Base-by-base conservation (phyloP, 2,888 invertebrate genomes). In the Cybosia mesomella region DNA sequence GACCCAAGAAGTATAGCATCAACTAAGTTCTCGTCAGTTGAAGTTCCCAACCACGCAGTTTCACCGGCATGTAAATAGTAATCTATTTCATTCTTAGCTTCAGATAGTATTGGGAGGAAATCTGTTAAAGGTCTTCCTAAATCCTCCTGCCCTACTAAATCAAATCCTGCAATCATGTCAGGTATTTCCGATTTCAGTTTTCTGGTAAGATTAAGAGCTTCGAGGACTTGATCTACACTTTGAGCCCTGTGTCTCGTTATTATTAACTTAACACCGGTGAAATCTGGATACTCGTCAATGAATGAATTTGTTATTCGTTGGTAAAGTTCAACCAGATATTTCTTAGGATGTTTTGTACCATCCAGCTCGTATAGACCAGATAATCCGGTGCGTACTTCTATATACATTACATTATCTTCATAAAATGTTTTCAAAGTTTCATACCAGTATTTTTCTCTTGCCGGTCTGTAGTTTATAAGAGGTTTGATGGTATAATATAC, bases 91-190 rank as follows among this genome's bases (percentile, higher is more conserved):
- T 94, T 89, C 54, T 95, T 94, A 1, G 95, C 88, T 49, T 91
- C 86, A 18, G 93, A 81, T 32, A 98, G 83, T 64, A 95, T 87
- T 0, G 96, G 93, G 0, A 96, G 87, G 74, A 96, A 97, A 22
- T 96, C 95, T 13, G 90, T 82, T 0, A 98, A 88, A 0, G 97
- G 96, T 28, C 93, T 91, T 0, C 97, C 97, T 71, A 95, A 87
- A 81, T 98, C 98, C 87, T 98, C 98, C 81, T 97, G 97, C 0
- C 98, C 98, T 0, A 98, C 97, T 66, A 98, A 94, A 92, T 98
- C 98, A 77, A 98, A 97, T 3, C 98, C 98, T 8, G 96, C 97
- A 58, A 98, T 92, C 77, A 97, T 96, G 22, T 96, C 93, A 0
- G 98, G 97, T 85, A 96, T 95, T 57, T 91, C 87, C 0, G 79